Conservation (phyloP, 1,140 invertebrate species). For the Homalodisca vitripennis region DNA sequence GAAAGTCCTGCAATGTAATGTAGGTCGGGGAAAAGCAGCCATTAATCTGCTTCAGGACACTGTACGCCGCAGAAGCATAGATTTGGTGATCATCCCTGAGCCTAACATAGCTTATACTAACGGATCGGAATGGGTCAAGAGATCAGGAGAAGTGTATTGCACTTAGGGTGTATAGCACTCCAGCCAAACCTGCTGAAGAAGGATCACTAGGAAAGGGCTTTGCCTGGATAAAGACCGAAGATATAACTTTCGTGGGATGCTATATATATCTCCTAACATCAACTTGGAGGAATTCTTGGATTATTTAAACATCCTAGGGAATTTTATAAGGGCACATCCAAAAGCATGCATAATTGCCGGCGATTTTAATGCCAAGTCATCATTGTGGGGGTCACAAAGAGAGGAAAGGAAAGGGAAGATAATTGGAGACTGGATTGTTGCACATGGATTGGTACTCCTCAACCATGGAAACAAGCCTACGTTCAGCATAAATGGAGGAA, state of each 20-base stretch:
- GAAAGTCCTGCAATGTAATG: neutral
- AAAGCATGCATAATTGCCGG: neutral
- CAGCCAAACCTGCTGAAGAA: neutral
- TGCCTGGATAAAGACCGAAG: neutral
- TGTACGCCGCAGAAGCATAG: neutral
- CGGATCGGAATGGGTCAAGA: neutral
- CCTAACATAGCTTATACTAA: neutral
- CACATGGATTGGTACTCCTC: neutral
- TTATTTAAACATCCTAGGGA: neutral
- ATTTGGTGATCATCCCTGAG: neutral
- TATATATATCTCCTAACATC: neutral
- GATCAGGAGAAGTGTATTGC: neutral
- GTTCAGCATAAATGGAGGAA: neutral
- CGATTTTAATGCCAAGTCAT: neutral
- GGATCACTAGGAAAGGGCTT: neutral
- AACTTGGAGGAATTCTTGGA: neutral
- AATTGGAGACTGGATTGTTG: neutral
- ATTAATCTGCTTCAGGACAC: neutral
- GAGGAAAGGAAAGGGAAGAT: neutral
- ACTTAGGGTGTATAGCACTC: neutral
- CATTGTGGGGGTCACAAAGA: neutral
- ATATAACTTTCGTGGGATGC: neutral
- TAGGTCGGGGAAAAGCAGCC: neutral
- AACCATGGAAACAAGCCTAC: neutral
- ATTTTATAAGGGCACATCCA: neutral